Percentiles rank a stretch among this genome's conserved stretches.
Evolutionary conservation across 2,113 vertebrate species (phyloP).

Genomic region (Pica pica): DNA sequence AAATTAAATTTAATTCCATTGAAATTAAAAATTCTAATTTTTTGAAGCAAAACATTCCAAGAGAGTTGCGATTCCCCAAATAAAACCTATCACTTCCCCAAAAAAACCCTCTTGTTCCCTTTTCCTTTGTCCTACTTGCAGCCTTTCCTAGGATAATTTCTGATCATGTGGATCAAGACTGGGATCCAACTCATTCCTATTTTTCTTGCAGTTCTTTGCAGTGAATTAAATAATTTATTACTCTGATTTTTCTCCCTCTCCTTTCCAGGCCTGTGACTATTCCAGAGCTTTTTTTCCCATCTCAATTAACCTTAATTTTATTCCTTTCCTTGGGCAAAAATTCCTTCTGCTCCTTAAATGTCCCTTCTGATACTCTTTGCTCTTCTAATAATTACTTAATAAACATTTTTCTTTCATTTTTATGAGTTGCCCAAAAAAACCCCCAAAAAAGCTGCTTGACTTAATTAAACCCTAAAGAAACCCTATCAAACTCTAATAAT

Average conservation of each 20-base stretch:
- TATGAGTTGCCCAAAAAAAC: not conserved
- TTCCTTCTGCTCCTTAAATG: not conserved
- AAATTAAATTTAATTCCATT: too few species aligned
- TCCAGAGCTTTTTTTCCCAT: not conserved
- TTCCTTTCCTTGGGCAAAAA: constrained; percentile 31
- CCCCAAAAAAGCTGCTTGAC: not conserved
- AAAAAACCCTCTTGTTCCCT: not conserved
- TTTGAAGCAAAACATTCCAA: not conserved
- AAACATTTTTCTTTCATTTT: not conserved
- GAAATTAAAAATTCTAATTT: not conserved
- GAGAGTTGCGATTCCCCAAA: not conserved
- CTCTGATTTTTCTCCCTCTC: not conserved
- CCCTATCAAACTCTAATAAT: constrained; percentile 23
- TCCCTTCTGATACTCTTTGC: not conserved
- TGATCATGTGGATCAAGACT: rapidly evolving
- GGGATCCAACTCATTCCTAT: not conserved
- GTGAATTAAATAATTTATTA: not conserved
- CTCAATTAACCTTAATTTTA: constrained; percentile 47
- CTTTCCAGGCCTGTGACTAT: not conserved
- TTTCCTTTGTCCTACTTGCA: not conserved
- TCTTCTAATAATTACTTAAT: constrained; percentile 29
- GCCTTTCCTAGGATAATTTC: not conserved
- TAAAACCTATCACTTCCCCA: rapidly evolving
- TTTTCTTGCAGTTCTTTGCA: not conserved
- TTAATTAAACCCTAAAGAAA: constrained; percentile 49